phyloP scores from a whole-genome alignment of 2,113 vertebrate species.

The Halichoerus grypus region DNA sequence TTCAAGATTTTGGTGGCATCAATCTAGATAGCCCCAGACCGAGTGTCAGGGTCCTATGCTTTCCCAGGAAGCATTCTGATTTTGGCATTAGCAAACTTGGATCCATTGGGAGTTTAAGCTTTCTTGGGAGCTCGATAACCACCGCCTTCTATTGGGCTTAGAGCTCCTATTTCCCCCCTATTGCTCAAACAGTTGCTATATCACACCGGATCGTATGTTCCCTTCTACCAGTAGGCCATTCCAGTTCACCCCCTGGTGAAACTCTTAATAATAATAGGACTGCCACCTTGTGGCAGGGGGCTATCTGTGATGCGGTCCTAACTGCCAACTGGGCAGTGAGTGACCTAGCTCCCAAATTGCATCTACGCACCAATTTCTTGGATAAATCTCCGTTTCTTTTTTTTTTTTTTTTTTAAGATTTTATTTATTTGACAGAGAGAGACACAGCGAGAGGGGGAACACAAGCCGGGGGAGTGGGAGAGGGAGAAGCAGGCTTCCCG shows the following conservation, averaged over 20 bases:
- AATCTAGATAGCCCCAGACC: not conserved
- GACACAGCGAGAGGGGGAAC: no score
- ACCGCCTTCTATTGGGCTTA: not conserved
- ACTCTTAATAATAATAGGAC: conserved; percentile 40
- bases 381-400: not conserved
- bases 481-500: no score
- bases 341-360: not conserved
- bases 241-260: not conserved
- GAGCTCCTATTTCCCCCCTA: not conserved
- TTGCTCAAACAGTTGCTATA: conserved; percentile 3
- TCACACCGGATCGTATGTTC: not conserved
- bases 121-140: not conserved
- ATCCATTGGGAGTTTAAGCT: not conserved
- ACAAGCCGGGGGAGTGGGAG: no score
- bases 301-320: not conserved
- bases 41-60: not conserved
- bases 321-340: not conserved
- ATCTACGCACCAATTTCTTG: not conserved
- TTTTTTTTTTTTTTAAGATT: no score
- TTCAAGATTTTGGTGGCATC: conserved; percentile 27
- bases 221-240: not conserved
- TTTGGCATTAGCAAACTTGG: not conserved
- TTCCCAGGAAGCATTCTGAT: not conserved
- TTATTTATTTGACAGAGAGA: no score
- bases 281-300: conserved; percentile 8